phyloP scores from a whole-genome alignment of 2,888 invertebrate genomes.

The Calameuta pallipes region DNA sequence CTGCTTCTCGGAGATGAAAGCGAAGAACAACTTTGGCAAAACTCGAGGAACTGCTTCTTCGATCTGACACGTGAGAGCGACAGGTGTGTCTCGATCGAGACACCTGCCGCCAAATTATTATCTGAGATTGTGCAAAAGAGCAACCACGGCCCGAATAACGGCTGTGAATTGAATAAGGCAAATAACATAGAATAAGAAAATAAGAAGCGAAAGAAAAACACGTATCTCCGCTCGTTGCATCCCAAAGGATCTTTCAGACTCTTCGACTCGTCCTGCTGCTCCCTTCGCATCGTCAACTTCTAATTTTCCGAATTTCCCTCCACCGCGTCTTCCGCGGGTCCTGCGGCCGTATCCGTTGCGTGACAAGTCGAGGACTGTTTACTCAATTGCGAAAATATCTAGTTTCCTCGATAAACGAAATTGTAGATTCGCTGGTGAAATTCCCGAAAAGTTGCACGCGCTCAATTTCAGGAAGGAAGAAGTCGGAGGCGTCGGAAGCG shows the following conservation, averaged over 20 bases:
- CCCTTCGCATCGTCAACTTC: too few relatives aligned
- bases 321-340: constrained; percentile 21
- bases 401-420: constrained; percentile 37
- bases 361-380: constrained; percentile 53
- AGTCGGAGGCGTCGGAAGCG: background rate
- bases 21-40: background rate
- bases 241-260: too few relatives aligned
- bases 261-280: too few relatives aligned
- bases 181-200: background rate
- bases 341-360: constrained; percentile 44
- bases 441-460: background rate
- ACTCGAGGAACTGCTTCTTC: background rate
- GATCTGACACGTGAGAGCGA: background rate
- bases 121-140: background rate
- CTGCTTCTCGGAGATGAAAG: background rate
- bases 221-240: background rate
- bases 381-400: constrained; percentile 59
- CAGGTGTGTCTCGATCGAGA: background rate
- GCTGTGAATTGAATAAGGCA: background rate
- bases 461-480: background rate
- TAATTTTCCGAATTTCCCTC: background rate
- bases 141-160: background rate
- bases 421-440: background rate
- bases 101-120: constrained; percentile 3
- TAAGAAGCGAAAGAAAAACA: background rate